phyloP scores from a whole-genome alignment of 2,113 vertebrate genomes.

The Ascaphus truei region DNA sequence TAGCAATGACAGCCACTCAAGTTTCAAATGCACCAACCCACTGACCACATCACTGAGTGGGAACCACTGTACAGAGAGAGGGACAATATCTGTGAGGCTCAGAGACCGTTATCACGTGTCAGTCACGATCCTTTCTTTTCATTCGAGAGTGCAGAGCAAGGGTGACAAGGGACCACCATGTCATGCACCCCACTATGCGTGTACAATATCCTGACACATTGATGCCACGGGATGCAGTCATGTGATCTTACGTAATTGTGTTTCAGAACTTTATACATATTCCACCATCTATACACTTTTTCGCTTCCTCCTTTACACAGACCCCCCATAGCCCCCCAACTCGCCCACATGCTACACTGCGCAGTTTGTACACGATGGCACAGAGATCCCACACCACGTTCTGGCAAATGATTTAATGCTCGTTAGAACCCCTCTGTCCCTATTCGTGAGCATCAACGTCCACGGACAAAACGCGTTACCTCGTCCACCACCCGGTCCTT shows the following conservation, averaged over 20 bases:
- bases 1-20: conserved; percentile 86
- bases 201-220: too few species aligned
- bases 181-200: too few species aligned
- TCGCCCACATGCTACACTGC: too few species aligned
- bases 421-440: background rate
- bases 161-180: too few species aligned
- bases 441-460: background rate
- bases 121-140: background rate
- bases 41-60: conserved; percentile 64
- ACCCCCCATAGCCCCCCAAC: too few species aligned
- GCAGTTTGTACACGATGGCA: too few species aligned
- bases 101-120: background rate
- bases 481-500: conserved; percentile 74
- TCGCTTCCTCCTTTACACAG: too few species aligned
- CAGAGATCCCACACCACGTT: background rate
- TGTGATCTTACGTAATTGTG: too few species aligned
- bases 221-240: too few species aligned
- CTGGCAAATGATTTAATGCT: background rate
- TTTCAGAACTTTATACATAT: too few species aligned
- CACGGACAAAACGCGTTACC: conserved; percentile 56
- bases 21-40: conserved; percentile 77
- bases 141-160: background rate
- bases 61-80: conserved; percentile 75
- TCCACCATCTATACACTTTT: too few species aligned
- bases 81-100: background rate